Evolutionary conservation across 2,113 vertebrate genomes (phyloP).

Genomic region (Gnathonemus echidnorhynchus): DNA sequence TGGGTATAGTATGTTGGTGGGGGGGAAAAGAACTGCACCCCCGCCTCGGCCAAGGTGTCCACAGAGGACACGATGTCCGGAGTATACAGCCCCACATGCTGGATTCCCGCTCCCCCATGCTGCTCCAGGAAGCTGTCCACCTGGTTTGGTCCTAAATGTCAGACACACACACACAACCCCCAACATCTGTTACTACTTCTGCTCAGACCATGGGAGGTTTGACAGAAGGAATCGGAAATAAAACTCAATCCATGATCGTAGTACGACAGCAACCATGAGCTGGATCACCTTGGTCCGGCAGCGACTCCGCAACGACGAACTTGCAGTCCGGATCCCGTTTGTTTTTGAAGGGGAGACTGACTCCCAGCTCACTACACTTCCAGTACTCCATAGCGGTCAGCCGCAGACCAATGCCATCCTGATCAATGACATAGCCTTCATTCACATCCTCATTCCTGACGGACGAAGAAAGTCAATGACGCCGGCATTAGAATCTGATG

Average conservation of each 20-base stretch:
- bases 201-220: neutral
- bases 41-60: slow-evolving; percentile 48
- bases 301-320: slow-evolving; percentile 78
- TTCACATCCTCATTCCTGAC: slow-evolving; percentile 58
- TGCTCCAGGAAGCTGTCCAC: slow-evolving; percentile 76
- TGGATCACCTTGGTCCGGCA: slow-evolving; percentile 50
- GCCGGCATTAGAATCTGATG: neutral
- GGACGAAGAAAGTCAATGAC: neutral
- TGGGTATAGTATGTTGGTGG: slow-evolving; percentile 76
- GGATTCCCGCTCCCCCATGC: slow-evolving; percentile 75
- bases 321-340: slow-evolving; percentile 64
- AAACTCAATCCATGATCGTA: neutral
- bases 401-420: slow-evolving; percentile 68
- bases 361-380: slow-evolving; percentile 55
- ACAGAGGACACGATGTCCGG: slow-evolving; percentile 64
- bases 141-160: slow-evolving; percentile 67
- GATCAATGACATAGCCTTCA: slow-evolving; percentile 63
- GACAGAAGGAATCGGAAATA: neutral
- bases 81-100: slow-evolving; percentile 79
- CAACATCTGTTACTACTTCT: neutral
- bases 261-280: neutral
- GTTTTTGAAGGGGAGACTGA: slow-evolving; percentile 39
- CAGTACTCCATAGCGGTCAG: slow-evolving; percentile 71
- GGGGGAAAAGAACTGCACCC: slow-evolving; percentile 69
- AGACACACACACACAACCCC: neutral